These are phyloP conservation scores for Eidolon dupreanum DNA, from an alignment of 2,797 vertebrate species.

Conservation along the genomic window DNA sequence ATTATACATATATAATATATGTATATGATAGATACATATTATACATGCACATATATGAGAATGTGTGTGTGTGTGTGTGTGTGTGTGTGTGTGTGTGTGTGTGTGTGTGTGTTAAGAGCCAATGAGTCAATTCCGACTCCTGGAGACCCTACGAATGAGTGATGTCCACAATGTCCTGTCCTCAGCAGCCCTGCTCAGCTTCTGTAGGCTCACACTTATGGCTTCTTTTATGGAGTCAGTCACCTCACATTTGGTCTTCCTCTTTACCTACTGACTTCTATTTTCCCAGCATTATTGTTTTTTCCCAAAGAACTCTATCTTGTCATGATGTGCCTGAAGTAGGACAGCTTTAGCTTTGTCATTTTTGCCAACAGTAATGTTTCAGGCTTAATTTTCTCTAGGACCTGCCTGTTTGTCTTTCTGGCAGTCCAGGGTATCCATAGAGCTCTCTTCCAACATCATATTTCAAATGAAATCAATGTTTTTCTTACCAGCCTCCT, in stretches of 20 bases:
- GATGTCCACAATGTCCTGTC: background rate
- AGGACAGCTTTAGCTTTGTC: background rate
- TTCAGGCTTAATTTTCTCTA: background rate
- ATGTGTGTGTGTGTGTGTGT: background rate
- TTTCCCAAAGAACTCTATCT: background rate
- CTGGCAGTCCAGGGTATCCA: background rate
- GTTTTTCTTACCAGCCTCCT: background rate
- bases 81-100: too few relatives aligned
- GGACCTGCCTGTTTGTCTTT: background rate
- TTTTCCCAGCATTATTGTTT: background rate
- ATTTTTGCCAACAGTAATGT: background rate
- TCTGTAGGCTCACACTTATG: background rate
- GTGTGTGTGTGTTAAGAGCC: background rate
- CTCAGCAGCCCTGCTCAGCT: too few relatives aligned
- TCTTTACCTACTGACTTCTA: background rate
- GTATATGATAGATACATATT: too few relatives aligned
- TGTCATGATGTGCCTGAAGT: background rate
- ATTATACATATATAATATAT: background rate
- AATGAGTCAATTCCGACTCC: background rate
- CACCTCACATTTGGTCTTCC: background rate
- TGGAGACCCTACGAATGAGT: background rate
- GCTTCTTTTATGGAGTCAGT: background rate
- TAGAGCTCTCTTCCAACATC: background rate
- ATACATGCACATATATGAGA: too few relatives aligned
- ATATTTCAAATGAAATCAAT: background rate